Evolutionary conservation across 2,888 invertebrate species (phyloP).

Genomic region (Mamestra brassicae): DNA sequence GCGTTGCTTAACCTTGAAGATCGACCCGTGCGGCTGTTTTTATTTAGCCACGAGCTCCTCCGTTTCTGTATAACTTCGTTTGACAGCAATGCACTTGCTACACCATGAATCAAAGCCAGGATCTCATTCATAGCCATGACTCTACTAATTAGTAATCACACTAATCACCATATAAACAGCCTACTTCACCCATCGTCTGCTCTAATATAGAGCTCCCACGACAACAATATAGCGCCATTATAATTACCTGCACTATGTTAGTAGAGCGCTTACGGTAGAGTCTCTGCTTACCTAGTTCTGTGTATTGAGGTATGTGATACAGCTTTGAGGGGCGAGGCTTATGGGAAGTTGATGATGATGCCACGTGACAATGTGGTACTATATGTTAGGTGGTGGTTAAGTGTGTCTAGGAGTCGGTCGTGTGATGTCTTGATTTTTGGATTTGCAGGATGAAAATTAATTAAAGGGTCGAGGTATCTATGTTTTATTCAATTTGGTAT

Average conservation of each 20-base stretch:
- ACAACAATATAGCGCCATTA: slow-evolving; percentile 53
- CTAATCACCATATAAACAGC: background rate
- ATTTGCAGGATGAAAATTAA: too few species aligned
- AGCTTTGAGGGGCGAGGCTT: slow-evolving; percentile 1
- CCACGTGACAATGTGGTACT: too few species aligned
- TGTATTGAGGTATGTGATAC: slow-evolving; percentile 55
- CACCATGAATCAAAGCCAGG: background rate
- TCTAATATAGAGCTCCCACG: slow-evolving; percentile 55
- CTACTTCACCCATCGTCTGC: background rate
- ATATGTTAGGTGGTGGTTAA: background rate
- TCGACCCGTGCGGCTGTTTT: too few species aligned
- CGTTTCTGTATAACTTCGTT: too few species aligned
- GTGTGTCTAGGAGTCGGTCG: background rate
- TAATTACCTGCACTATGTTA: slow-evolving; percentile 55
- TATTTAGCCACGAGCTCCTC: too few species aligned
- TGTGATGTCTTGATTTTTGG: background rate
- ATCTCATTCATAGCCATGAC: background rate
- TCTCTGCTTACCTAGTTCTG: slow-evolving; percentile 35
- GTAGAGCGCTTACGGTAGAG: slow-evolving; percentile 58
- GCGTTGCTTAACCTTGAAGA: too few species aligned
- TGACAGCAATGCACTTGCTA: too few species aligned
- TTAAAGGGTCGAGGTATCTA: too few species aligned
- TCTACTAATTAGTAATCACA: background rate
- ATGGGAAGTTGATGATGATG: slow-evolving; percentile 2
- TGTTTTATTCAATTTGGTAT: too few species aligned